Evolutionary conservation across 2,888 invertebrate species (phyloP), one percentile per base, ranked within the genome.

Genomic region (Hyposoter dolosus): DNA sequence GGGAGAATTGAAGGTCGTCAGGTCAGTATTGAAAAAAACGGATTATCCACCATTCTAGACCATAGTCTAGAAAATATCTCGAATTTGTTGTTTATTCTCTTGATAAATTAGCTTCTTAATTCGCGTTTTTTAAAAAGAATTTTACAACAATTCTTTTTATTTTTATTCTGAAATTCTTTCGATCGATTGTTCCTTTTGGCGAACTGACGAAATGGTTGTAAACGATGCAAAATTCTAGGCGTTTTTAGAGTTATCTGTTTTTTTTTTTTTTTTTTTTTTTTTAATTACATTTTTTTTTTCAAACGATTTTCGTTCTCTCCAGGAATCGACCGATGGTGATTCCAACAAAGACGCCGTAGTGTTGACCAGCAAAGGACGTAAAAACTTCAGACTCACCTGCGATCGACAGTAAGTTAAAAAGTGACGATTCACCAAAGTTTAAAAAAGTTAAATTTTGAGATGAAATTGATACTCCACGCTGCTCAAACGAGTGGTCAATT

Each of bases 361-460:
- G 23, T 71, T 95, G 32, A 89, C 91, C n/a, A 86, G 94, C 50
- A 91, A 93, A 83, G 92, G 92, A 84, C 93, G 85, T 7, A 88
- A 93, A 84, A 90, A 92, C 83, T 50, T 95, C 63, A 90, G 91
- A 86, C 91, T 95, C 68, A 47, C 91, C 9, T 94, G 95, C 89
- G 90, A 94, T 84, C 90, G 91, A 90, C 87, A 90, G 95, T 95
- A 90, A 92, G 94, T 94, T 88, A 15, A 60, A 28, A 28, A 28
- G 12, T 28, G 15, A 12, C 5, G 1, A 3, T 15, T 12, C 3
- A 60, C 83, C 0, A 23, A 23, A 23, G 19, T 83, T 23, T 10
- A 19, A 23, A n/a, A 28, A 28, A 68, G 35, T 19, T 19, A 50
- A 0, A 19, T 28, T 28, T 3, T 60, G 12, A 23, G 10, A 40